A percentile compares a stretch with the other conserved stretches of the same genome.
phyloP scores from a whole-genome alignment of 1,140 invertebrate species.

The Phocides pigmalion region DNA sequence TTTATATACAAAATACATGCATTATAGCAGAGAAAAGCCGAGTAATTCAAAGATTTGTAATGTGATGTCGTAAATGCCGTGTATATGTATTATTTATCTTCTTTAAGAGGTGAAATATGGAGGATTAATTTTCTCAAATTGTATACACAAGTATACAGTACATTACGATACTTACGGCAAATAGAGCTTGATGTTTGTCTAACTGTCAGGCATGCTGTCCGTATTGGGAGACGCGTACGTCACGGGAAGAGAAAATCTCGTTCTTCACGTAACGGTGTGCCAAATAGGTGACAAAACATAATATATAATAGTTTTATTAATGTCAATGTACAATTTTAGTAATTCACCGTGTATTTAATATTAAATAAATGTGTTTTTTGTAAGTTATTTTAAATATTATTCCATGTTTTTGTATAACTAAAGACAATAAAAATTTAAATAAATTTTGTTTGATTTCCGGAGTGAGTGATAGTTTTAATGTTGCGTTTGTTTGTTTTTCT shows the following conservation, averaged over 20 bases:
- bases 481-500: not conserved
- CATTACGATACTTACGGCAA: no score
- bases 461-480: not conserved
- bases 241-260: not conserved
- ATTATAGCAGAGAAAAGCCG: no score
- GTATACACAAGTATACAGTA: no score
- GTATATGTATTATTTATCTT: no score
- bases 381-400: constrained; percentile 81
- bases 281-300: constrained; percentile 29
- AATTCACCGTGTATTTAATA: constrained; percentile 74
- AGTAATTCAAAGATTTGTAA: no score
- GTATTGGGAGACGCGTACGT: not conserved
- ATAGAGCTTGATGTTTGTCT: no score
- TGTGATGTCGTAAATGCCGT: no score
- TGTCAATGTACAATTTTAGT: constrained; percentile 77
- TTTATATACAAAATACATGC: no score
- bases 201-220: no score
- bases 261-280: not conserved
- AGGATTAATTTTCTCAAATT: no score
- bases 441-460: constrained; percentile 65
- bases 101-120: no score
- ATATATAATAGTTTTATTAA: constrained; percentile 59
- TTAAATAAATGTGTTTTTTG: constrained; percentile 77
- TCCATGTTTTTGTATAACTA: constrained; percentile 82
- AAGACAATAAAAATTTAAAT: constrained; percentile 83